Evolutionary conservation across 2,888 invertebrate species (phyloP), one percentile per base, ranked within the genome.

Genomic region (Epirrita christyi): DNA sequence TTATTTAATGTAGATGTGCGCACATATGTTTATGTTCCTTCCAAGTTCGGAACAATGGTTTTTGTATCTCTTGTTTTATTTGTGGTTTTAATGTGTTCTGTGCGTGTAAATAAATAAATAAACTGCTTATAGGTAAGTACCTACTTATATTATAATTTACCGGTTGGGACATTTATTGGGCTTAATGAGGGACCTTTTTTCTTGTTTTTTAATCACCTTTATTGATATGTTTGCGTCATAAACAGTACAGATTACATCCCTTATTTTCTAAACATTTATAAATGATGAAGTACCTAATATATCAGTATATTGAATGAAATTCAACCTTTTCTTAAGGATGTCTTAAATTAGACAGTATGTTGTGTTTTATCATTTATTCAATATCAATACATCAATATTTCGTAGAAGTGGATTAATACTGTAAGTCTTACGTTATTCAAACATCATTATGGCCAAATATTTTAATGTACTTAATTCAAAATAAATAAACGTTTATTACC

Each of bases 191-290:
- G 46, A 53, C 36, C 15, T 38, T 38, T 29, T 50, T n/a, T 32
- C 9, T 42, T 43, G 8, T 11, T 21, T 54, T 61, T 63, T 49
- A 28, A 66, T 62, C 53, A 65, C 55, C 38, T 58, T 66, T 63
- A 64, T 64, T 68, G 68, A 70, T 70, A 70, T 68, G 70, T 66
- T 61, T 54, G 55, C 56, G 62, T 61, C 65, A 61, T 62, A 61
- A 59, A 64, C 61, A 59, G 53, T 64, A 67, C 61, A 57, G 59
- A 54, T 54, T 57, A 61, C 15, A 56, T 61, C 36, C 38, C 52
- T 57, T 61, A 59, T 34, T 38, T 38, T 49, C 52, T 61, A 58
- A 61, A 61, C 49, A 56, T 46, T 13, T 9, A 38, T 40, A 2
- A 34, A 15, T n/a, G 10, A 28, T 36, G 34, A 3, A 8, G 14